Percentiles rank a stretch among this genome's conserved stretches.
These are phyloP conservation scores for Ridgeia piscesae DNA, from an alignment of 1,140 invertebrate species.

Conservation along the genomic window DNA sequence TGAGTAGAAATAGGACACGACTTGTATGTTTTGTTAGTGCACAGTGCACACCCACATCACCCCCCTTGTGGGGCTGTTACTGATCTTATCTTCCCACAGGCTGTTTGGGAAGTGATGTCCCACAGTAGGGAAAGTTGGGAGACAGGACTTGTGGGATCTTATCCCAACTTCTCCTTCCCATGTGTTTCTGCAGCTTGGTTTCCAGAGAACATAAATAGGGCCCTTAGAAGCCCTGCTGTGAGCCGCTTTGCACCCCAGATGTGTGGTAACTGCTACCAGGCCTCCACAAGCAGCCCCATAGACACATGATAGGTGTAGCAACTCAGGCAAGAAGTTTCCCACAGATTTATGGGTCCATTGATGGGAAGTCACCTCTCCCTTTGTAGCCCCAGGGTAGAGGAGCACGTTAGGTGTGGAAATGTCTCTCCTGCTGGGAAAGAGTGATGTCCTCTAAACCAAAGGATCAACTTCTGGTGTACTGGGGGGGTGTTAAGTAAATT, in stretches of 20 bases:
- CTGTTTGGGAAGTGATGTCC: background rate
- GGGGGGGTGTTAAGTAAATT: no score
- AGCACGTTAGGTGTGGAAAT: background rate
- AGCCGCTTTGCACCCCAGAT: background rate
- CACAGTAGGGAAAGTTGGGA: background rate
- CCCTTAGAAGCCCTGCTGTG: conserved; percentile 3
- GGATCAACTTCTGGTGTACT: no score
- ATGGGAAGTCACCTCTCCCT: background rate
- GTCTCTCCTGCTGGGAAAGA: background rate
- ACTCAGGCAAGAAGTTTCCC: background rate
- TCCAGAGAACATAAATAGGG: background rate
- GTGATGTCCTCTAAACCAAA: no score
- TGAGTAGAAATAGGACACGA: background rate
- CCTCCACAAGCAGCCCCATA: background rate
- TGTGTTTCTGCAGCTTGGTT: background rate
- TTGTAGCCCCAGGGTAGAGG: background rate
- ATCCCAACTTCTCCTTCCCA: background rate
- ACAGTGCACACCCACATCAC: background rate
- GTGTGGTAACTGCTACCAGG: background rate
- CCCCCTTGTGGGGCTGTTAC: background rate
- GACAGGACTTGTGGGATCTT: background rate
- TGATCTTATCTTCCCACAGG: background rate
- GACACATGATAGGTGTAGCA: background rate
- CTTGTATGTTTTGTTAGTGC: background rate
- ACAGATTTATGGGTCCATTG: background rate